Conservation (phyloP, 2,797 vertebrate genomes). For the Gobionotothen gibberifrons region DNA sequence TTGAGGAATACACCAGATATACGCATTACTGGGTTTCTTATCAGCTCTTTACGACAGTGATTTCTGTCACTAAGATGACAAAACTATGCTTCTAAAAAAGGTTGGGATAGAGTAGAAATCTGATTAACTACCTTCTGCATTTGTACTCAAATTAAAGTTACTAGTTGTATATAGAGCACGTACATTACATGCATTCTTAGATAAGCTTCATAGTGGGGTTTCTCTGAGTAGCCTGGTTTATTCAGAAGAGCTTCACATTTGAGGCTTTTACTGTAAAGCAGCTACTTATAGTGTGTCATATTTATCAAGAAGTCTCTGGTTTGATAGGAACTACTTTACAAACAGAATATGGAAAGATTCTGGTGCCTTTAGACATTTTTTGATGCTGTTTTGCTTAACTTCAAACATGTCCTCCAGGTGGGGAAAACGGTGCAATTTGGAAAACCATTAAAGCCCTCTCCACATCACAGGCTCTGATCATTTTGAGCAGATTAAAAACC, state of each 20-base stretch:
- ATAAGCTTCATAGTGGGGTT: neutral
- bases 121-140: no score
- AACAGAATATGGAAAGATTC: no score
- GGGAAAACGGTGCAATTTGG: neutral
- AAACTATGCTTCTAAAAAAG: neutral
- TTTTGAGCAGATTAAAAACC: conserved; percentile 15
- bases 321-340: neutral
- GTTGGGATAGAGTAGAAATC: neutral
- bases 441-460: conserved; percentile 2
- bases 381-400: neutral
- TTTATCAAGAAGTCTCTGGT: neutral
- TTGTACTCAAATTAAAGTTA: no score
- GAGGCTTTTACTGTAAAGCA: neutral
- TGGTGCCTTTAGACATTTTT: neutral
- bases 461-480: conserved; percentile 8
- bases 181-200: neutral
- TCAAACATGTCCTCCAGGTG: neutral
- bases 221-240: neutral
- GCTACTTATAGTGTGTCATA: no score
- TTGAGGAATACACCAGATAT: no score
- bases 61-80: neutral
- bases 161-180: no score
- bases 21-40: neutral
- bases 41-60: neutral
- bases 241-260: neutral